Conservation (phyloP, 2,113 vertebrate genomes). For the Platysternon megacephalum region DNA sequence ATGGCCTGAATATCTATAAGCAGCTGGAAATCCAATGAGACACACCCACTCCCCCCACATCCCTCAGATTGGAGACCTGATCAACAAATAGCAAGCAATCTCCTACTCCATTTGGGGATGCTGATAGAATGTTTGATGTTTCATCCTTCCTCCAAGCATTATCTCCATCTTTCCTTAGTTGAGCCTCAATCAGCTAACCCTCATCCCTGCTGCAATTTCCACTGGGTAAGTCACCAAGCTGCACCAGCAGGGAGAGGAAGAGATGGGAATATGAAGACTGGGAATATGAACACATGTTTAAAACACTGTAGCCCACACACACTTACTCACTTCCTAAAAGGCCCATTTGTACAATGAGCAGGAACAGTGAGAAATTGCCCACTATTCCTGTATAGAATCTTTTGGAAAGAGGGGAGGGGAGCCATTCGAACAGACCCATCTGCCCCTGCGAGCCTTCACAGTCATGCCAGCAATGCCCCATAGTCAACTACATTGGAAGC, state of each 20-base stretch:
- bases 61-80: neutral
- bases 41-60: no score
- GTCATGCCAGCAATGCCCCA: neutral
- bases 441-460: neutral
- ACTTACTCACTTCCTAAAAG: neutral
- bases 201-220: neutral
- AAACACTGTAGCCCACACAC: neutral
- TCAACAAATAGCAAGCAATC: neutral
- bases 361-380: neutral
- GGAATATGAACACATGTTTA: neutral
- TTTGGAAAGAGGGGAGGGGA: neutral
- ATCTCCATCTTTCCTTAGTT: neutral
- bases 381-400: fast-evolving
- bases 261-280: neutral
- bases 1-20: neutral
- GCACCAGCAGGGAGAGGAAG: neutral
- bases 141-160: neutral
- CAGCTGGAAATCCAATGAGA: neutral
- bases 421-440: neutral
- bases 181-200: neutral
- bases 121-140: neutral
- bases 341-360: neutral
- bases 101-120: neutral
- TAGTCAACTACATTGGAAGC: neutral
- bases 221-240: neutral